These are phyloP conservation scores for Stenoptilia bipunctidactyla DNA, from an alignment of 2,888 invertebrate species.

Conservation along the genomic window DNA sequence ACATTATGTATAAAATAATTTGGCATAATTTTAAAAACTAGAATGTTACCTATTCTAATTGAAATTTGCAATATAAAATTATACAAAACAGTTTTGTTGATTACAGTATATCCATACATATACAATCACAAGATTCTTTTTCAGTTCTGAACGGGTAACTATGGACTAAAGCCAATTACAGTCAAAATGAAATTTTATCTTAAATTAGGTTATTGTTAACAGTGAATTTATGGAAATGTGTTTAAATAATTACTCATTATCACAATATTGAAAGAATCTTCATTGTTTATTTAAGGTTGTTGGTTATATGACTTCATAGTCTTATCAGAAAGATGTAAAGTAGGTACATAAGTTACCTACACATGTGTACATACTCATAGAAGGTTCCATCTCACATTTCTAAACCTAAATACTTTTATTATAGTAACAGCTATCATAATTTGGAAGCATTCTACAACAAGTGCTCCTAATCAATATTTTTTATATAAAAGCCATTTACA, in stretches of 20 bases:
- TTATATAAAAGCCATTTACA: constrained; percentile 19
- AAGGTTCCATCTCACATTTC: too few relatives aligned
- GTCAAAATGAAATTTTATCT: constrained; percentile 53
- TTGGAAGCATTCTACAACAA: constrained; percentile 53
- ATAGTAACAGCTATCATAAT: constrained; percentile 42
- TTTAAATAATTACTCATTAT: background rate
- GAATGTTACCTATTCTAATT: constrained; percentile 50
- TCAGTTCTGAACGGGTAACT: too few relatives aligned
- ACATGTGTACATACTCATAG: too few relatives aligned
- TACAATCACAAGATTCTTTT: constrained; percentile 55
- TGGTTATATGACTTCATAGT: too few relatives aligned
- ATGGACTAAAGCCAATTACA: too few relatives aligned
- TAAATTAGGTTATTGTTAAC: constrained; percentile 24
- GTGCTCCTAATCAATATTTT: constrained; percentile 39
- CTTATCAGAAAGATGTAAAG: too few relatives aligned
- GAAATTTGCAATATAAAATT: constrained; percentile 52
- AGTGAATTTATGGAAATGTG: too few relatives aligned
- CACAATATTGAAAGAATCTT: constrained; percentile 5
- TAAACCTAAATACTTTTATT: constrained; percentile 27
- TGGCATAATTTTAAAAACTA: constrained; percentile 57
- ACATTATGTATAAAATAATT: constrained; percentile 48
- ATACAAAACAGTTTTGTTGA: constrained; percentile 43
- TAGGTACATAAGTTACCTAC: too few relatives aligned
- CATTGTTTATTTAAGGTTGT: background rate
- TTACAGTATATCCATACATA: constrained; percentile 47